Evolutionary conservation across 1,140 invertebrate genomes (phyloP), one percentile per base, ranked within the genome.

Genomic region (Triops longicaudatus): DNA sequence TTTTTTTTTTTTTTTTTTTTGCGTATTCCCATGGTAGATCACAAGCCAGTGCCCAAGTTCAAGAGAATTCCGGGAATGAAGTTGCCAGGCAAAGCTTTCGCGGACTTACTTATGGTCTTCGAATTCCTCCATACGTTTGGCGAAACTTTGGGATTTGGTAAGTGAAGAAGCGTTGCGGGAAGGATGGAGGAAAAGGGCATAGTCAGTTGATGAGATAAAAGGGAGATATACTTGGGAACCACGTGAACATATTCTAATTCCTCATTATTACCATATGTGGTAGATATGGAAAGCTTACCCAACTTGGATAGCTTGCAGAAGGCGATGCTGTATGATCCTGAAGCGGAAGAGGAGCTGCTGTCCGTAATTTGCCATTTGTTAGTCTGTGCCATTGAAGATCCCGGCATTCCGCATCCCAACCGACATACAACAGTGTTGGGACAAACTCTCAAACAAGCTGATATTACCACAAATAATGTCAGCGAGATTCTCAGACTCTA

Each of bases 51-150:
- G 71, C 95, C 95, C 0, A 88, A 89, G 7, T 85, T 93, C 37
- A 89, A 91, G 37, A 86, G 94, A 79, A 90, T 98, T 79, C 89
- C 91, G 0, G 93, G 93, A 14, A 85, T 96, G 41, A 91, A 91
- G 81, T 84, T 98, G 12, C 87, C 91, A 1, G 94, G 94, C 0
- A 90, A 93, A 83, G 94, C 95, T 0, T 95, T 97, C 86, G 91
- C 93, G 1, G 94, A 98, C 85, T 87, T 93, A 44, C 86, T 98
- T 5, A 97, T 98, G 93, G 92, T 96, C 2, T 93, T 93, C 82
- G 96, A 98, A 86, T 98, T 98, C 84, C 86, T 97, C 73, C 92
- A 97, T 81, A 98, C 97, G 83, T 98, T 98, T 83, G 94, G 94
- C 28, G 92, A 95, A 84, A 95, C 94, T 0, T 86, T 98, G 11